These are phyloP conservation scores for Garra rufa DNA, from an alignment of 2,113 vertebrate genomes.

Conservation along the genomic window DNA sequence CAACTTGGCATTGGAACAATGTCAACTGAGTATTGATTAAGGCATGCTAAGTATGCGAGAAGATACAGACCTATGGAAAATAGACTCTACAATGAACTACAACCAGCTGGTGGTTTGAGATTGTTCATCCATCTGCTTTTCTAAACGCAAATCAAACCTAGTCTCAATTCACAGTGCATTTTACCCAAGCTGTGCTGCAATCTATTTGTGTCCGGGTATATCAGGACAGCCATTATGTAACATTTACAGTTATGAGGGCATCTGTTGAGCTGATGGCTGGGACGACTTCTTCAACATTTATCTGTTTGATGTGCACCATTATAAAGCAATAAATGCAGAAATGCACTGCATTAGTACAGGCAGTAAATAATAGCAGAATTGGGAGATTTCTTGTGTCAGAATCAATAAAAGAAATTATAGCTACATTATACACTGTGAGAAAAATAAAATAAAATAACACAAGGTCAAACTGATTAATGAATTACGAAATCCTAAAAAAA, in stretches of 20 bases:
- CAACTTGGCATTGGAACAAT: background rate
- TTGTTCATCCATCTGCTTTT: background rate
- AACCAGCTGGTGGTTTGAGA: background rate
- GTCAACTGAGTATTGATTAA: slow-evolving; percentile 18
- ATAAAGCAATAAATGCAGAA: background rate
- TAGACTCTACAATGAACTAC: background rate
- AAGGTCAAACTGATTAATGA: background rate
- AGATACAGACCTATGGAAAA: background rate
- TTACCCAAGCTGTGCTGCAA: background rate
- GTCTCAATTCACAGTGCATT: slow-evolving; percentile 11
- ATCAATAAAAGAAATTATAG: background rate
- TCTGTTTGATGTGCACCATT: background rate
- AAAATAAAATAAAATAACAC: background rate
- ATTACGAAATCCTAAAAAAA: background rate
- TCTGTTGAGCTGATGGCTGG: background rate
- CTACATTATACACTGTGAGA: background rate
- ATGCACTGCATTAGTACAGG: background rate
- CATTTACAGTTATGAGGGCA: slow-evolving; percentile 11
- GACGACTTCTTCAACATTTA: background rate
- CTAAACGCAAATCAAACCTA: background rate
- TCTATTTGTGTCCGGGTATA: background rate
- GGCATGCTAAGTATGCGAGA: background rate
- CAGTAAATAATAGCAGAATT: background rate
- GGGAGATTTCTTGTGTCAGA: background rate
- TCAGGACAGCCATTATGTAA: slow-evolving; percentile 7